These are phyloP conservation scores for Pteropus rufus DNA, from an alignment of 2,797 vertebrate genomes.

Conservation along the genomic window DNA sequence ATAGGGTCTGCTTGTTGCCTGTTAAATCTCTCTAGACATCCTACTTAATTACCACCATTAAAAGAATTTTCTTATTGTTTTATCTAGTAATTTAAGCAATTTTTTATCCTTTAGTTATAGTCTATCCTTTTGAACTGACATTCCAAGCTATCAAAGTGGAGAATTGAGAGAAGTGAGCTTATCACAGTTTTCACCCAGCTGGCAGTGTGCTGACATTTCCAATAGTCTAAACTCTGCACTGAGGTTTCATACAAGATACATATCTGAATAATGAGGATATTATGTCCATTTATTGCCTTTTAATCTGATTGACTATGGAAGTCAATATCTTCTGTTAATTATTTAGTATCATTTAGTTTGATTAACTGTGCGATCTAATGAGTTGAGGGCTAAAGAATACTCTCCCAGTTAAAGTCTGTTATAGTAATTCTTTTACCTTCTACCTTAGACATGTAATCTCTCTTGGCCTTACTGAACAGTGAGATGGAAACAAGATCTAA, in stretches of 20 bases:
- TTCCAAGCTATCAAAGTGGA: neutral
- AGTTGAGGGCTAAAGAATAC: neutral
- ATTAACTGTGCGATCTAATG: neutral
- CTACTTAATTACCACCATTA: neutral
- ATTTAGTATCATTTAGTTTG: neutral
- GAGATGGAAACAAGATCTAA: neutral
- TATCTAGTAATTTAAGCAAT: neutral
- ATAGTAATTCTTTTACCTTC: neutral
- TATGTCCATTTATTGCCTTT: neutral
- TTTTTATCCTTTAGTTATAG: neutral
- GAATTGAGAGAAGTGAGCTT: neutral
- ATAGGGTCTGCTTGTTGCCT: neutral
- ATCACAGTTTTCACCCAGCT: neutral
- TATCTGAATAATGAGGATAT: neutral
- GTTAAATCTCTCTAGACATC: neutral
- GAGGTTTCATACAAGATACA: neutral
- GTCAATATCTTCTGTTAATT: neutral
- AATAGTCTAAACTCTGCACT: neutral
- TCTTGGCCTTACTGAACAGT: neutral
- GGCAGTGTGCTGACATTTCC: neutral
- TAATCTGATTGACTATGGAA: neutral
- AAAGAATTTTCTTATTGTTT: neutral
- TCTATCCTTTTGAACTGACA: neutral
- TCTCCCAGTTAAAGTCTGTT: neutral
- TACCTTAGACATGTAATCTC: neutral